Evolutionary conservation across 2,113 vertebrate genomes (phyloP).

Genomic region (Chionomys nivalis): DNA sequence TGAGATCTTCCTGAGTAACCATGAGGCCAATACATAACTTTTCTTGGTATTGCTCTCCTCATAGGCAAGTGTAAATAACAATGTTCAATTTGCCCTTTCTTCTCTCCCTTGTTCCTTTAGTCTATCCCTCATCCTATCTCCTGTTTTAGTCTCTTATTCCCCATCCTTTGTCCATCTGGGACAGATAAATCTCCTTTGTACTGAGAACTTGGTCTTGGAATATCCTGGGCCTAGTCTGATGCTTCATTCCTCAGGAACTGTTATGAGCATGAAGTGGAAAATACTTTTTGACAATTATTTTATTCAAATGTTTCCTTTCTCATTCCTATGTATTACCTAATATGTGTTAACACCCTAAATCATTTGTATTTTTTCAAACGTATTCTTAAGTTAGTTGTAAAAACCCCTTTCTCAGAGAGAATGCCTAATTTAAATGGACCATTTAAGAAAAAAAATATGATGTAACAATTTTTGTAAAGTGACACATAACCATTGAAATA

Average conservation of each 20-base stretch:
- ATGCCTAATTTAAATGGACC: not conserved
- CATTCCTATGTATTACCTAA: not conserved
- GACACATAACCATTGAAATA: not conserved
- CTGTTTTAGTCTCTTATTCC: not conserved
- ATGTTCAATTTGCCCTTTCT: not conserved
- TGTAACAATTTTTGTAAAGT: not conserved
- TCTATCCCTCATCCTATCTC: not conserved
- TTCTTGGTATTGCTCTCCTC: not conserved
- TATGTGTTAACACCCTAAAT: not conserved
- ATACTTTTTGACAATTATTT: not conserved
- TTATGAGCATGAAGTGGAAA: not conserved
- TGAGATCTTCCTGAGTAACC: not conserved
- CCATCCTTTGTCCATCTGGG: not conserved
- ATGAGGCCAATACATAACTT: not conserved
- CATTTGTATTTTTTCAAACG: not conserved
- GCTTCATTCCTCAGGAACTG: not conserved
- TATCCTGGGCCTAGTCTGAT: not conserved
- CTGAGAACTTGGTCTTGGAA: not conserved
- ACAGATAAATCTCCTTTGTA: not conserved
- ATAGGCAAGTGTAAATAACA: not conserved
- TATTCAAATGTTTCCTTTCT: conserved; percentile 44
- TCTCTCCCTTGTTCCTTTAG: not conserved
- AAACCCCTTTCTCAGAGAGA: conserved; percentile 19
- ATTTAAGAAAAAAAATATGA: not conserved
- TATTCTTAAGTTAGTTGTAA: conserved; percentile 6